Evolutionary conservation across 2,888 invertebrate genomes (phyloP).

Genomic region (Sycophila texana): DNA sequence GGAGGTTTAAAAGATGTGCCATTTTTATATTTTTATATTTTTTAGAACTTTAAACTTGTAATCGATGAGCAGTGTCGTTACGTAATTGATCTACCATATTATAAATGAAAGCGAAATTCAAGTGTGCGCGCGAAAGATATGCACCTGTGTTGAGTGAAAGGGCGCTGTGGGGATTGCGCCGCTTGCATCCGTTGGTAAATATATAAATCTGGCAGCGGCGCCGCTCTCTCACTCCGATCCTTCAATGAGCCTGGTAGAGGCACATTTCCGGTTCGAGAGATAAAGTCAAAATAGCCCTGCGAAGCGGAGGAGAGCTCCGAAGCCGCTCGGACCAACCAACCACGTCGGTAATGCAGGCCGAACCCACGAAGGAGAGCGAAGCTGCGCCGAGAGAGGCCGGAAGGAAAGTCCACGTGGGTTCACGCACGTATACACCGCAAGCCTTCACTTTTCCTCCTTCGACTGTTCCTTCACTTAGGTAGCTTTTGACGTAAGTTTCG

Average conservation of each 20-base stretch:
- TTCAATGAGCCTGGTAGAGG: neutral
- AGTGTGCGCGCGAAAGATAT: neutral
- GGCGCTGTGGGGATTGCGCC: neutral
- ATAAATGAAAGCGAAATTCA: neutral
- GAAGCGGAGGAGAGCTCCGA: neutral
- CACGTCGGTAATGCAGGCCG: conserved; percentile 41
- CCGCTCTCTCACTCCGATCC: neutral
- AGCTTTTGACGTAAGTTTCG: too few species aligned
- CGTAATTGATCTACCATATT: too few species aligned
- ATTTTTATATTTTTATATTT: too few species aligned
- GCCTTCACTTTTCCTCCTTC: neutral
- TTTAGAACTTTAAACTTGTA: neutral
- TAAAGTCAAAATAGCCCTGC: conserved; percentile 44
- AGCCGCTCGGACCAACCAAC: neutral
- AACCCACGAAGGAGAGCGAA: neutral
- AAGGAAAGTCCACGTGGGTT: conserved; percentile 25
- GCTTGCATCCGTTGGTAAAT: conserved; percentile 36
- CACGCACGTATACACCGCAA: neutral
- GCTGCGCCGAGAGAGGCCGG: conserved; percentile 39
- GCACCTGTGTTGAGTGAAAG: neutral
- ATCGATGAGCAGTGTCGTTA: neutral
- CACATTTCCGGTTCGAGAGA: conserved; percentile 38
- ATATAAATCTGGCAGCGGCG: conserved; percentile 26
- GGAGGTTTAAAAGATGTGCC: too few species aligned
- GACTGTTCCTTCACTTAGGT: too few species aligned